Base-by-base conservation (phyloP, 2,888 invertebrate genomes). In the Thelaira solivaga region DNA sequence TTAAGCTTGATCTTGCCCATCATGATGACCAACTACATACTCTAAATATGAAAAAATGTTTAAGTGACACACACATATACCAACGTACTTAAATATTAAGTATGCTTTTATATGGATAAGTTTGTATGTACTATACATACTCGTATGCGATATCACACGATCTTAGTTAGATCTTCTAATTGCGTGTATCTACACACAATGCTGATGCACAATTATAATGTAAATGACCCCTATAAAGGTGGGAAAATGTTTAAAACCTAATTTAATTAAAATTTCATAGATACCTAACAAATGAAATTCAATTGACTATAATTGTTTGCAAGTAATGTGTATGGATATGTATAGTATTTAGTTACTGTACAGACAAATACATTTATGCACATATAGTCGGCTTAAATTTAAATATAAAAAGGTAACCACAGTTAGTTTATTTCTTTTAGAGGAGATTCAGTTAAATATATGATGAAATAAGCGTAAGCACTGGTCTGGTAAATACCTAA, bases 221-320 rank as follows among this genome's bases (percentile, higher is more conserved):
- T 59, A 53, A 59, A 64, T 41, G 69, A 36, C 73, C 76, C 64
- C 65, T 65, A 65, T 67, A 64, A 78, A 78, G 77, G 77, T 78
- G 69, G 68, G 64, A 74, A 78, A 53, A 11, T 45, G 18, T 64
- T 68, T 62, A 36, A 73, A 69, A 64, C 45, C 29, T 74, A 73
- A 78, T 68, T 77, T 43, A 73, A 73, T 78, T 78, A 74, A 74
- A 47, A 47, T 29, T 45, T 61, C 10, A 51, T 20, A 29, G 8
- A 29, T 20, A 51, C 7, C 1, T 36, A 31, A 43, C 41, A 26
- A 77, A 62, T 26, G 18, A 43, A 68, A 29, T 47, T 68, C 43
- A 77, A 77, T 77, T 77, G 77, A 29, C 55, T 67, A 22, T 55
- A 77, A 77, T 72, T 72, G 62, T 51, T 67, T 67, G 31, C 26